These are phyloP conservation scores for Murina feae DNA, from an alignment of 2,113 vertebrate species.

Conservation along the genomic window DNA sequence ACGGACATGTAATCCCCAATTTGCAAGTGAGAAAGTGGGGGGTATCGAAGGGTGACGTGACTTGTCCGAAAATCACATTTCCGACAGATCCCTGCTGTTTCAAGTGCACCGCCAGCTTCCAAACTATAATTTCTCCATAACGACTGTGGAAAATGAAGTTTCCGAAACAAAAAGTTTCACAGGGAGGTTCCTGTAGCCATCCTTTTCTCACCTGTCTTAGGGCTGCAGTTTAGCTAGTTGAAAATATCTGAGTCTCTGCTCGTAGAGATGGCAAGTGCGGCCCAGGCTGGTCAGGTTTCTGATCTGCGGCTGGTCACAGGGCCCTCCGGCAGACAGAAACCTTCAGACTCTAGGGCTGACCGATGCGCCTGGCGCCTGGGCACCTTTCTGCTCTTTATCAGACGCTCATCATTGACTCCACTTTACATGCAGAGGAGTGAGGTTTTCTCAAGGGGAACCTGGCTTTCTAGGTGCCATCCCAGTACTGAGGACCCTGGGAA, in stretches of 20 bases:
- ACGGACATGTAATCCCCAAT: background rate
- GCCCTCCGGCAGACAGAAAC: background rate
- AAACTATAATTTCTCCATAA: background rate
- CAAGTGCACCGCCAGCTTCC: background rate
- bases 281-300: background rate
- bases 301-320: background rate
- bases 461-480: background rate
- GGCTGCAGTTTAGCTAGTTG: background rate
- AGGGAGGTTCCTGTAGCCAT: background rate
- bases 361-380: fast-evolving
- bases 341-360: background rate
- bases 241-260: background rate
- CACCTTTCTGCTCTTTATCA: background rate
- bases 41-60: background rate
- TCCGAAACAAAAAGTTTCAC: background rate
- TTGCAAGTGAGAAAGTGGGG: background rate
- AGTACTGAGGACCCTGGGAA: background rate
- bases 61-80: background rate
- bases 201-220: background rate
- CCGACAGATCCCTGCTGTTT: background rate
- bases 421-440: background rate
- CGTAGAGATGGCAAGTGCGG: background rate
- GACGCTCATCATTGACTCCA: background rate
- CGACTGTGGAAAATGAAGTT: background rate
- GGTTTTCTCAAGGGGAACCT: background rate